These are phyloP conservation scores for Fistularia tabacaria DNA, from an alignment of 2,797 vertebrate species.

Conservation along the genomic window DNA sequence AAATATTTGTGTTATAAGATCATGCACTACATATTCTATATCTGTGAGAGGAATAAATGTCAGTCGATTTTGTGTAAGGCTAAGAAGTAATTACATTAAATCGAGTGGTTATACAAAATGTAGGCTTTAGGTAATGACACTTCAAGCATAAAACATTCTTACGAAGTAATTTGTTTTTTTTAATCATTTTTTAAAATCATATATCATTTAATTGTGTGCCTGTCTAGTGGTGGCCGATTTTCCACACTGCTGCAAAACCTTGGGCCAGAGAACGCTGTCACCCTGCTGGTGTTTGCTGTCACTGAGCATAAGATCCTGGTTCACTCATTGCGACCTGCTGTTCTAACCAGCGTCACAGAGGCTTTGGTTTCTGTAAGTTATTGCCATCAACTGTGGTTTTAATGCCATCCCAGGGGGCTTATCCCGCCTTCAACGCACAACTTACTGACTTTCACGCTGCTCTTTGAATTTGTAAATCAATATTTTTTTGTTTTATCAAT, in stretches of 20 bases:
- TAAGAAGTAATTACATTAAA: too few relatives aligned
- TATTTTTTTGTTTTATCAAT: too few relatives aligned
- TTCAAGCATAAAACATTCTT: not conserved
- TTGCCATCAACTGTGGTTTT: too few relatives aligned
- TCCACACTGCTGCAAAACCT: conserved; percentile 93
- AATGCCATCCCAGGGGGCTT: too few relatives aligned
- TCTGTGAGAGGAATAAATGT: not conserved
- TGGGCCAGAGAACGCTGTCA: conserved; percentile 91
- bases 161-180: not conserved
- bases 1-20: conserved; percentile 13
- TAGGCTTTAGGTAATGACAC: not conserved
- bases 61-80: not conserved
- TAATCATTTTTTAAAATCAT: not conserved
- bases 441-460: too few relatives aligned
- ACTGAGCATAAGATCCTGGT: conserved; percentile 97
- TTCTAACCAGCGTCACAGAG: conserved; percentile 95
- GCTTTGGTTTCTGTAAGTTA: conserved; percentile 93
- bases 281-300: conserved; percentile 90
- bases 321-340: conserved; percentile 91
- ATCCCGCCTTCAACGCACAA: too few relatives aligned
- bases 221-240: conserved; percentile 86
- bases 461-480: too few relatives aligned
- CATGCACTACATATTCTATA: too few relatives aligned
- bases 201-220: not conserved
- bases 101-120: too few relatives aligned